phyloP scores from a whole-genome alignment of 1,140 invertebrate species.

The Eupristina koningsbergeri region DNA sequence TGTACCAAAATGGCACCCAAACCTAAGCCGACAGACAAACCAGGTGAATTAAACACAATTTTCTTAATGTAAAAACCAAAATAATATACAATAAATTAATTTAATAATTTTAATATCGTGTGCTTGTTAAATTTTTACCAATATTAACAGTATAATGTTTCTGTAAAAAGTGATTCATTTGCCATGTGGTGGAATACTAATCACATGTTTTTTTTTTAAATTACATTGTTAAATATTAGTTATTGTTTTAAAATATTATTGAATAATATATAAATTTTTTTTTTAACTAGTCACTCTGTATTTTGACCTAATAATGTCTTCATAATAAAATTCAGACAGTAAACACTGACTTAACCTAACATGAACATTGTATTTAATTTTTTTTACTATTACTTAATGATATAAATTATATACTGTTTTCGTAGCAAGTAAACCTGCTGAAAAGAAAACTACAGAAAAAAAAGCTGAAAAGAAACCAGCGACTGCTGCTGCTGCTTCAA shows the following conservation, averaged over 20 bases:
- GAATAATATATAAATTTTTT: too few relatives aligned
- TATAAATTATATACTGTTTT: slow-evolving; percentile 53
- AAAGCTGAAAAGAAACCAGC: slow-evolving; percentile 73
- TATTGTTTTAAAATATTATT: too few relatives aligned
- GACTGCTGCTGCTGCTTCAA: slow-evolving; percentile 61
- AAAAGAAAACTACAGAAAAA: slow-evolving; percentile 79
- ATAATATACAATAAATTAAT: too few relatives aligned
- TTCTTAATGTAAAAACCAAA: not conserved
- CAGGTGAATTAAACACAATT: slow-evolving; percentile 70
- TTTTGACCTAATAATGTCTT: too few relatives aligned
- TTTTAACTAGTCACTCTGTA: too few relatives aligned
- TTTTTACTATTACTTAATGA: not conserved
- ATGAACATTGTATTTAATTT: not conserved
- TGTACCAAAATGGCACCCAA: slow-evolving; percentile 79
- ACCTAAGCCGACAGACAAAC: slow-evolving; percentile 77
- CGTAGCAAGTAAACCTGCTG: slow-evolving; percentile 74
- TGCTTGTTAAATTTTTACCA: not conserved
- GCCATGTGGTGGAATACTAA: too few relatives aligned
- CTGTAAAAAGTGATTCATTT: slow-evolving; percentile 8
- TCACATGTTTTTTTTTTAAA: too few relatives aligned
- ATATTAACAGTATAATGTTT: not conserved
- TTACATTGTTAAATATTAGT: too few relatives aligned
- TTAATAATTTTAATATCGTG: slow-evolving; percentile 30
- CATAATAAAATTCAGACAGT: slow-evolving; percentile 24
- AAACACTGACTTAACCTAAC: slow-evolving; percentile 42